Evolutionary conservation across 2,888 invertebrate species (phyloP).

Genomic region (Branchellion lobata): DNA sequence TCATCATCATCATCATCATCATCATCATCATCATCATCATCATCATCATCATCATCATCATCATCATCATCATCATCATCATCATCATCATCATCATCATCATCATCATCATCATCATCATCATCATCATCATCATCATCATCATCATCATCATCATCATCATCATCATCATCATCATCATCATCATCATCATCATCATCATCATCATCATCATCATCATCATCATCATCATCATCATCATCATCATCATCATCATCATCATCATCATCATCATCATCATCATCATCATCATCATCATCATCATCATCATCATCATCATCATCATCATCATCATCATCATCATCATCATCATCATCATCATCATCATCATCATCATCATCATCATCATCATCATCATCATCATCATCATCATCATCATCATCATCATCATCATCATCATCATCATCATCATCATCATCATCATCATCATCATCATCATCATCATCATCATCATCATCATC

Average conservation of each 20-base stretch:
- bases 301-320: constrained; percentile 21
- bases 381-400: constrained; percentile 20
- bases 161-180: constrained; percentile 18
- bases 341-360: constrained; percentile 17
- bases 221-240: constrained; percentile 17
- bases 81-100: constrained; percentile 21
- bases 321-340: constrained; percentile 21
- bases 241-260: constrained; percentile 14
- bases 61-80: constrained; percentile 21
- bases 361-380: constrained; percentile 14
- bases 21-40: constrained; percentile 20
- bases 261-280: constrained; percentile 20
- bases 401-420: constrained; percentile 18
- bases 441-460: constrained; percentile 21
- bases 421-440: constrained; percentile 21
- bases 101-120: constrained; percentile 17
- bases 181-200: constrained; percentile 21
- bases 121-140: constrained; percentile 14
- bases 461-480: constrained; percentile 17
- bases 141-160: constrained; percentile 20
- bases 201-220: constrained; percentile 21
- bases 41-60: constrained; percentile 18
- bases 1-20: constrained; percentile 14
- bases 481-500: constrained; percentile 14
- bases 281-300: constrained; percentile 18